A percentile compares a stretch with the other conserved stretches of the same genome.
phyloP scores from a whole-genome alignment of 2,888 invertebrate species.

The Drosophila subsilvestris region DNA sequence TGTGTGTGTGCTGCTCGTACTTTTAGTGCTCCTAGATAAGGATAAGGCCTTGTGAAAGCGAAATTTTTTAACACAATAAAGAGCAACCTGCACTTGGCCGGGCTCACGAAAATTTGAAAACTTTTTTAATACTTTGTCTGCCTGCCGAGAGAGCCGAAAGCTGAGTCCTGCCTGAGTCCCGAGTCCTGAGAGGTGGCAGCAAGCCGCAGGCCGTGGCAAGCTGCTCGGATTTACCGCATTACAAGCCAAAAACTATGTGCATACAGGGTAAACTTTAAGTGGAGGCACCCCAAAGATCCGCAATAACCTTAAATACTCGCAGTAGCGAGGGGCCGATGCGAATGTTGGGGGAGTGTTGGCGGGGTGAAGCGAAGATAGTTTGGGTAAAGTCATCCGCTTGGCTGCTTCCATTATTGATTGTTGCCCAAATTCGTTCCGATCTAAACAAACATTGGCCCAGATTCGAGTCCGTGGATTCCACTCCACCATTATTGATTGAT shows the following conservation, averaged over 20 bases:
- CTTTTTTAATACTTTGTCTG: slow-evolving; percentile 64
- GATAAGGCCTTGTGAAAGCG: slow-evolving; percentile 64
- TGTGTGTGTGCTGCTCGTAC: background rate
- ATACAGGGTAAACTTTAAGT: slow-evolving; percentile 40
- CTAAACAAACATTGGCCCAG: slow-evolving; percentile 16
- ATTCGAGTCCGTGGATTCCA: slow-evolving; percentile 5
- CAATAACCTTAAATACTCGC: slow-evolving; percentile 38
- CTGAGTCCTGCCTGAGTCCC: slow-evolving; percentile 1
- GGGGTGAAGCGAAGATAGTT: background rate
- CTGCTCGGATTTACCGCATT: slow-evolving; percentile 35
- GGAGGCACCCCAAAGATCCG: slow-evolving; percentile 8
- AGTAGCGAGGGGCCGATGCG: no score
- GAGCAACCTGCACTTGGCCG: slow-evolving; percentile 66
- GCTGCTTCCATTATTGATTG: slow-evolving; percentile 59
- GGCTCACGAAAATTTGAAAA: slow-evolving; percentile 67
- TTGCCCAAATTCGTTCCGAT: slow-evolving; percentile 46
- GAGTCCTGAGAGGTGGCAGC: slow-evolving; percentile 26
- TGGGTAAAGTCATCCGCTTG: slow-evolving; percentile 10
- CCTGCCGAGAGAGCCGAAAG: background rate
- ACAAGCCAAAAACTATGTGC: slow-evolving; percentile 41
- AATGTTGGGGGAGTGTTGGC: no score
- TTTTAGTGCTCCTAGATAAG: slow-evolving; percentile 46
- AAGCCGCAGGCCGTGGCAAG: slow-evolving; percentile 28
- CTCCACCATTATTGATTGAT: slow-evolving; percentile 48
- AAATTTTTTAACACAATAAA: slow-evolving; percentile 72